Evolutionary conservation across 2,113 vertebrate species (phyloP).

Genomic region (Conger conger): DNA sequence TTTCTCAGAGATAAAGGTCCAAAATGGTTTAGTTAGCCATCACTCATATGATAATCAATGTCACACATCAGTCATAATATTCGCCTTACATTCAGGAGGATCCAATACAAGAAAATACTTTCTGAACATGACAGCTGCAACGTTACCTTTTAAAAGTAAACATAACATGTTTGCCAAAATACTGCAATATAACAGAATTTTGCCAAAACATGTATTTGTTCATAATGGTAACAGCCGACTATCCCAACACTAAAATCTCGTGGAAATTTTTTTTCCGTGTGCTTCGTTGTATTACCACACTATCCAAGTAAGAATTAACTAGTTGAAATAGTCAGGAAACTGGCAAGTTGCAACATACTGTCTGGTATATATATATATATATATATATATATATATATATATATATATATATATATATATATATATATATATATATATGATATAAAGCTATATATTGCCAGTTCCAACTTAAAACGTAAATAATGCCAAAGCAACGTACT

Average conservation of each 20-base stretch:
- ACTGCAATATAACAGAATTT: neutral
- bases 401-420: too few relatives aligned
- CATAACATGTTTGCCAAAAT: neutral
- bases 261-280: neutral
- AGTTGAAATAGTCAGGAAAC: neutral
- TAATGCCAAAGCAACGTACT: neutral
- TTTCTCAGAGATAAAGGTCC: too few relatives aligned
- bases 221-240: neutral
- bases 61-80: neutral
- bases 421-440: too few relatives aligned
- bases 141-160: neutral
- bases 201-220: neutral
- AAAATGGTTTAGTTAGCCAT: neutral
- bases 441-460: neutral
- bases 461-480: neutral
- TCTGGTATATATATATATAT: too few relatives aligned
- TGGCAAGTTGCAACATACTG: neutral
- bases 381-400: too few relatives aligned
- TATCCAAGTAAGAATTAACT: neutral
- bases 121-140: neutral
- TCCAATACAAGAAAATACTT: neutral
- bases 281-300: neutral
- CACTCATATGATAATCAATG: neutral
- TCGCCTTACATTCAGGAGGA: neutral
- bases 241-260: neutral